Percentiles rank a stretch among this genome's conserved stretches.
Conservation (phyloP, 2,888 invertebrate genomes). For the Trissoscelio sp. region DNA sequence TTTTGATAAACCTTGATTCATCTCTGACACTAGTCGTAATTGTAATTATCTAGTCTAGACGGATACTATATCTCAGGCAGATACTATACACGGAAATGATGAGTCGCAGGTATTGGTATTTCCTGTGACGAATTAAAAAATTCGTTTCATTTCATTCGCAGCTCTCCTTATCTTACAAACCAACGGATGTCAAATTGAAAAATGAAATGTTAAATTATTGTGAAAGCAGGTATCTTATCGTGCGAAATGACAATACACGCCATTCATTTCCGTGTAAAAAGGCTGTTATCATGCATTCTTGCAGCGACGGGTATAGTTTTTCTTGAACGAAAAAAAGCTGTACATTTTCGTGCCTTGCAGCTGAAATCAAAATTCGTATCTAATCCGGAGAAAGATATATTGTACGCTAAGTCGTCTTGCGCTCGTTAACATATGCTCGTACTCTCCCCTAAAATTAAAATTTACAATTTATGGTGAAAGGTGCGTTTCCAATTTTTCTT, state of each 20-base stretch:
- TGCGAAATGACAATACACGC: constrained; percentile 45
- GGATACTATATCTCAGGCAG: no score
- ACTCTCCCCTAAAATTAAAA: constrained; percentile 43
- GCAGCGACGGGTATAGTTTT: constrained; percentile 34
- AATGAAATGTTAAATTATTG: constrained; percentile 17
- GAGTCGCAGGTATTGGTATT: no score
- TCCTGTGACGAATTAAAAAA: no score
- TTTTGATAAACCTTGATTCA: constrained; percentile 43
- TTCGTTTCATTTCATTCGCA: background rate
- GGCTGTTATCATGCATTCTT: constrained; percentile 37
- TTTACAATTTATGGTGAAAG: constrained; percentile 11
- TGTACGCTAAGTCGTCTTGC: constrained; percentile 7
- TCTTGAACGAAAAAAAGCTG: constrained; percentile 72
- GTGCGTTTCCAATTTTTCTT: constrained; percentile 34
- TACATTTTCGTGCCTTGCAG: constrained; percentile 82
- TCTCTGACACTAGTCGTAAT: constrained; percentile 40
- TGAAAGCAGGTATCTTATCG: constrained; percentile 44
- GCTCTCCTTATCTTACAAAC: background rate
- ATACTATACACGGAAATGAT: no score
- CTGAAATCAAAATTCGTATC: constrained; percentile 72
- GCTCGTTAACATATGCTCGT: constrained; percentile 44
- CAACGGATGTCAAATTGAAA: constrained; percentile 10
- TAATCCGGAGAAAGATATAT: constrained; percentile 26
- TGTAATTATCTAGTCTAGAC: constrained; percentile 52
- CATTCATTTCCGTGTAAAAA: constrained; percentile 42